Percentiles rank a stretch among this genome's conserved stretches.
Conservation (phyloP, 1,140 invertebrate species). For the Diuraphis noxia region DNA sequence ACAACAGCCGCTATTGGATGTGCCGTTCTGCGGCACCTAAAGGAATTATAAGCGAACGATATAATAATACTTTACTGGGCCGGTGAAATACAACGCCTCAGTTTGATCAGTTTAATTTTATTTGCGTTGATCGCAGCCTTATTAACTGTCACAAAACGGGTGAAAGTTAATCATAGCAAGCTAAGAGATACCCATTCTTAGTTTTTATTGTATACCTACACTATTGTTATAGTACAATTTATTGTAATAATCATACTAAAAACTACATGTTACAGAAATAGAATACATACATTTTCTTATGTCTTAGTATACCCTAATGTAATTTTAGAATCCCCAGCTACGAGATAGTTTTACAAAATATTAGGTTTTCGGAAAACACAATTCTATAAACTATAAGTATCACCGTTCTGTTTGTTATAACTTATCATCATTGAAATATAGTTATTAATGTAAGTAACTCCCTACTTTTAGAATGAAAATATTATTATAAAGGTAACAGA, state of each 20-base stretch:
- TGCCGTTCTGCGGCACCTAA: not conserved
- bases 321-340: no score
- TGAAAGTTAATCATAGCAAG: not conserved
- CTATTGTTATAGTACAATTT: not conserved
- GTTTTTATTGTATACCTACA: not conserved
- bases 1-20: not conserved
- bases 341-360: no score
- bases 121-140: not conserved
- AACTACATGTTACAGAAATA: not conserved
- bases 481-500: no score
- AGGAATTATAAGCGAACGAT: not conserved
- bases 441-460: no score
- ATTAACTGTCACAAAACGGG: not conserved
- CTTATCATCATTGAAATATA: no score
- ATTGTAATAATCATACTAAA: not conserved
- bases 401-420: no score
- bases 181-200: not conserved
- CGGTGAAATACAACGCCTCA: not conserved
- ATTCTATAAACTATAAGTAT: no score
- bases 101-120: not conserved
- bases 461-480: no score
- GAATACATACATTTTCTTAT: not conserved
- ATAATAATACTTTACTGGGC: not conserved
- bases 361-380: not conserved
- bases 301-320: no score